Evolutionary conservation across 2,888 invertebrate species (phyloP).

Genomic region (Digitonthophagus gazella): DNA sequence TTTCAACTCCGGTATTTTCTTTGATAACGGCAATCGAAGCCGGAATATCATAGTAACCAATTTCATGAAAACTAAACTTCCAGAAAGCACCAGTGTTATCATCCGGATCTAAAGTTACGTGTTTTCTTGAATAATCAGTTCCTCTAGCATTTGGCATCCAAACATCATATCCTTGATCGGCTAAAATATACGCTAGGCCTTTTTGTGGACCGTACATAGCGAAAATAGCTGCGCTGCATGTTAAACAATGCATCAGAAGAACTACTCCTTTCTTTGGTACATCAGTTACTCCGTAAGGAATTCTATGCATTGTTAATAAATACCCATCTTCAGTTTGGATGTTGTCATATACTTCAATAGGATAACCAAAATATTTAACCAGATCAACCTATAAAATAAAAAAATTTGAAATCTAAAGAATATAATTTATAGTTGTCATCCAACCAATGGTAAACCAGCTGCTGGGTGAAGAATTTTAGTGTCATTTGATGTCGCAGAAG

Average conservation of each 20-base stretch:
- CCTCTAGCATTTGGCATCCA: constrained; percentile 84
- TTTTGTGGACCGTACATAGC: constrained; percentile 68
- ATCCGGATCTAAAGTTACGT: constrained; percentile 52
- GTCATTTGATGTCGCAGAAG: neutral
- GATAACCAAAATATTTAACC: constrained; percentile 55
- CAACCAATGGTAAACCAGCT: constrained; percentile 16
- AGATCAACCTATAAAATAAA: constrained; percentile 19
- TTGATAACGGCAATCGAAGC: constrained; percentile 72
- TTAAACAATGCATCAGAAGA: constrained; percentile 68
- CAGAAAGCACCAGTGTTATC: constrained; percentile 56
- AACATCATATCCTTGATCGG: constrained; percentile 71
- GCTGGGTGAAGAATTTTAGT: constrained; percentile 10
- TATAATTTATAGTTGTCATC: neutral
- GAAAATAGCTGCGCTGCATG: constrained; percentile 73
- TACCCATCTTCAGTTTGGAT: constrained; percentile 74
- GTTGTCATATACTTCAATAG: constrained; percentile 59
- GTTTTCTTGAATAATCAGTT: constrained; percentile 63
- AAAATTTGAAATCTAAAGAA: neutral
- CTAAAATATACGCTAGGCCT: constrained; percentile 59
- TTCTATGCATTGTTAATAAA: constrained; percentile 72
- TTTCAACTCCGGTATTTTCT: constrained; percentile 54
- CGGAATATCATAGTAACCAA: constrained; percentile 72
- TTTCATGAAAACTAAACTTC: constrained; percentile 67
- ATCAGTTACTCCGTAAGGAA: constrained; percentile 52
- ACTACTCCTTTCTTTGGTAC: constrained; percentile 56